Evolutionary conservation across 2,888 invertebrate genomes (phyloP).

Genomic region (Netelia melanura): DNA sequence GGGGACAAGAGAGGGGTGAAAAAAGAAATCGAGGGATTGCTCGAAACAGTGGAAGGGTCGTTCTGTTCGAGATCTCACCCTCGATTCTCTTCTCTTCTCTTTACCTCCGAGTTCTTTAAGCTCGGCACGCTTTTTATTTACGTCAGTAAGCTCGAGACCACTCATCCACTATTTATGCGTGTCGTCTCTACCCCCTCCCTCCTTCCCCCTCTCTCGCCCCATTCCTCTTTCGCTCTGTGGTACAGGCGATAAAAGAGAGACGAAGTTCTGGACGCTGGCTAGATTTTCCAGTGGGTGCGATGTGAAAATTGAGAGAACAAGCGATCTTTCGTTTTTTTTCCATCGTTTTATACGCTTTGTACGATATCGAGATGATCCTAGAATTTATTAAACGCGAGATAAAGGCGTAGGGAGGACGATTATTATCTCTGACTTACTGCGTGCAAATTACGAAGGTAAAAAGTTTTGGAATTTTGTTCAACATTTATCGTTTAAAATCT

Average conservation of each 20-base stretch:
- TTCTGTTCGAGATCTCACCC: constrained; percentile 23
- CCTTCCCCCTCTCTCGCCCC: background rate
- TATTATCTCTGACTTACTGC: no score
- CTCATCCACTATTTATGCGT: constrained; percentile 7
- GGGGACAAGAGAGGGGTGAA: constrained; percentile 5
- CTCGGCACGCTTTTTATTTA: background rate
- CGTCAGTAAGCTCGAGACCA: background rate
- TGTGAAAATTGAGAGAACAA: background rate
- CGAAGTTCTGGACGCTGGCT: background rate
- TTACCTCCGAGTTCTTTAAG: background rate
- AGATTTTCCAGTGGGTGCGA: background rate
- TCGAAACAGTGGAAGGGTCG: constrained; percentile 17
- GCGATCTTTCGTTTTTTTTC: background rate
- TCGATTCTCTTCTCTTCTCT: constrained; percentile 16
- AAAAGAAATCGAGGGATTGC: constrained; percentile 31
- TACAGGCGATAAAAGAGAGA: background rate
- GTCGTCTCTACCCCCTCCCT: background rate
- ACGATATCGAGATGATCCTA: background rate
- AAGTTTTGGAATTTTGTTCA: no score
- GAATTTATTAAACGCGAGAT: background rate
- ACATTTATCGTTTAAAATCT: no score
- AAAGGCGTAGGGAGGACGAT: background rate
- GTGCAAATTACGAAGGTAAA: no score
- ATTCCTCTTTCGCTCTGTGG: background rate
- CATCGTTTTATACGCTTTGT: background rate